Evolutionary conservation across 2,113 vertebrate genomes (phyloP), one percentile per base, ranked within the genome.

Genomic region (Cygnus atratus): DNA sequence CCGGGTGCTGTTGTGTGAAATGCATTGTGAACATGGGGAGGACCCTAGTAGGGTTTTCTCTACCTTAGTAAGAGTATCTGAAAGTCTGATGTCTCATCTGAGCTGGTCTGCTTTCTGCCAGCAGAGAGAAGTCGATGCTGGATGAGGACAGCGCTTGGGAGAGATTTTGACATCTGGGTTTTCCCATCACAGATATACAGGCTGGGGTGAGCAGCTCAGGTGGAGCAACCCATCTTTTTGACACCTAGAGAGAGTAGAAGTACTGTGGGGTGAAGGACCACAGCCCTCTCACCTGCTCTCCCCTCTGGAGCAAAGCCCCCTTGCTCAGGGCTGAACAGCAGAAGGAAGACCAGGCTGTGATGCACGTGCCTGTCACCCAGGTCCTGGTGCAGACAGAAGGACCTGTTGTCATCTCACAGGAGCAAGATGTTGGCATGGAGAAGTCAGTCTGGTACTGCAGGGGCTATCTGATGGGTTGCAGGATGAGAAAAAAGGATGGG

Each of bases 1-100:
- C 0, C 35, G 10, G 17, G 44, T 48, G n/a, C 24, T 55, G 29
- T 8, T 6, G 11, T 41, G 44, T 57, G 37, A 37, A 43, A 15
- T 0, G 1, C 15, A 44, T 12, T 17, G 15, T 35, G 29, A 68
- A 35, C 11, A 20, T 33, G 35, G 35, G 0, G 2, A 33, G 13
- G 48, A 35, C 8, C 24, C 18, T 8, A 28, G 6, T 2, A 20
- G 46, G 28, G 16, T 55, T 66, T 71, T 13, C 18, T 55, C 43
- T 19, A 8, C 19, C 33, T 12, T 58, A 4, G 20, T 17, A 63
- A 39, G 48, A 71, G 37, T 31, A 46, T 35, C 46, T 63, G 35
- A 25, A 39, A 77, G 13, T 37, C 43, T 26, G 43, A 29, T 25
- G 17, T 19, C 84, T n/a, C 31, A 24, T 54, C n/a, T 41, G 14